Base-by-base conservation (phyloP, 2,113 vertebrate genomes). In the Paramormyrops kingsleyae region DNA sequence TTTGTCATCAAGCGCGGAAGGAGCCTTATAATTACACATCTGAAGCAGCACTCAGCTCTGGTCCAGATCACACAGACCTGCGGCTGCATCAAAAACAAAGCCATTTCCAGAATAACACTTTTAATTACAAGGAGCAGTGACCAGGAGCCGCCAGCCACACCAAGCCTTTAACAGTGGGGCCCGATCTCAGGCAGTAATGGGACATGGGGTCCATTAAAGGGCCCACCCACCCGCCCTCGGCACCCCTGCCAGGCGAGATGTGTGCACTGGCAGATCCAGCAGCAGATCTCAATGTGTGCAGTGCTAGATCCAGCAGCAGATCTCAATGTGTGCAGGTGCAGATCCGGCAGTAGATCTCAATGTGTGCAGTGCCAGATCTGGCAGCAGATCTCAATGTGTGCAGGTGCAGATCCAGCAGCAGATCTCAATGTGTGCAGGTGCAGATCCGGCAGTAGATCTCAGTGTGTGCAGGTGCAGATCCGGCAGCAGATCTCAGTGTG, bases 21-120 rank as follows among this genome's bases (percentile, higher is more conserved):
- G 89, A 70, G 80, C 35, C 53, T 90, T 90, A 92, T 91, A 88
- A 94, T 93, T 93, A 92, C 88, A 91, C 87, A 90, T 89, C 39
- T 87, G 59, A 56, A 62, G 35, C 27, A 89, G 56, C 35, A 62
- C 39, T 21, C 35, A 31, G 8, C 50, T 62, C 56, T 85, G 17
- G 39, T 46, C 19, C 42, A 83, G 50, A 53, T 15, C 85, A 87
- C 35, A 56, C 12, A 19, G 49, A 88, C 15, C 2, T 10, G 46
- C 15, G 4, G 21, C 56, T 10, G 44, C 47, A 74, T 49, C 39
- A 74, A n/a, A 88, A 88, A 42, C 35, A 53, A 35, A 83, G 24
- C n/a, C n/a, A 87, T 53, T 39, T 59, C 47, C 62, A 50, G 39
- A 88, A 70, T 50, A 87, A 1, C n/a, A 59, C 50, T 52, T 87